These are phyloP conservation scores for Anser brachyrhynchus DNA, from an alignment of 2,113 vertebrate genomes.

Conservation along the genomic window DNA sequence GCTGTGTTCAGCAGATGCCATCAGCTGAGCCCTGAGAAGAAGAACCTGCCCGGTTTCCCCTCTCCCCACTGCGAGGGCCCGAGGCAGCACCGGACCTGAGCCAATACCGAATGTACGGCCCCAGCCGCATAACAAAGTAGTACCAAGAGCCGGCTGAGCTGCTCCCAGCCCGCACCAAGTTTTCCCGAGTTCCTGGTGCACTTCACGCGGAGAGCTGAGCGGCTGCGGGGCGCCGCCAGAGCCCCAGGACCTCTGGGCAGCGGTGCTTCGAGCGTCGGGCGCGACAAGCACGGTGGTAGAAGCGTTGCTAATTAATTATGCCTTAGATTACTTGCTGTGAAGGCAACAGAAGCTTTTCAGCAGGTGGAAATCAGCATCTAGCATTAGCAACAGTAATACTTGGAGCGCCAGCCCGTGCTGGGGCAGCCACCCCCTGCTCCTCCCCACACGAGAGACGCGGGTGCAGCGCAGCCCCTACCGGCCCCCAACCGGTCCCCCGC, in stretches of 20 bases:
- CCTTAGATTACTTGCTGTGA: neutral
- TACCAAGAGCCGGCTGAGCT: neutral
- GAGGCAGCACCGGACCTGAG: neutral
- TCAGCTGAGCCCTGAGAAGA: conserved; percentile 19
- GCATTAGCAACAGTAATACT: neutral
- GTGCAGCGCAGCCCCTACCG: neutral
- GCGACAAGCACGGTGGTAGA: neutral
- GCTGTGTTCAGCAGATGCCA: conserved; percentile 29
- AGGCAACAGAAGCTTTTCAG: neutral
- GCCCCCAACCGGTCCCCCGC: too few relatives aligned
- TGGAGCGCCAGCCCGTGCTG: neutral
- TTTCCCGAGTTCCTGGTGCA: too few relatives aligned
- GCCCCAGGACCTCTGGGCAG: neutral
- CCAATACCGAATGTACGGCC: too few relatives aligned
- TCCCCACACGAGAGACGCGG: neutral
- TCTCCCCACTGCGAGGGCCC: neutral
- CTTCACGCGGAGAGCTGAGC: too few relatives aligned
- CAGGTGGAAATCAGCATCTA: neutral
- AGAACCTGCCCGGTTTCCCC: neutral
- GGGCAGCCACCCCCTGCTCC: neutral
- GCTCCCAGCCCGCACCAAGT: neutral
- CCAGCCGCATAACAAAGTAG: neutral
- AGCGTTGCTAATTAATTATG: neutral
- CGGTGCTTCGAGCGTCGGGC: neutral
- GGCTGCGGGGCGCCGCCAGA: neutral